Base-by-base conservation (phyloP, 2,888 invertebrate species). In the Liodrosophila aerea region DNA sequence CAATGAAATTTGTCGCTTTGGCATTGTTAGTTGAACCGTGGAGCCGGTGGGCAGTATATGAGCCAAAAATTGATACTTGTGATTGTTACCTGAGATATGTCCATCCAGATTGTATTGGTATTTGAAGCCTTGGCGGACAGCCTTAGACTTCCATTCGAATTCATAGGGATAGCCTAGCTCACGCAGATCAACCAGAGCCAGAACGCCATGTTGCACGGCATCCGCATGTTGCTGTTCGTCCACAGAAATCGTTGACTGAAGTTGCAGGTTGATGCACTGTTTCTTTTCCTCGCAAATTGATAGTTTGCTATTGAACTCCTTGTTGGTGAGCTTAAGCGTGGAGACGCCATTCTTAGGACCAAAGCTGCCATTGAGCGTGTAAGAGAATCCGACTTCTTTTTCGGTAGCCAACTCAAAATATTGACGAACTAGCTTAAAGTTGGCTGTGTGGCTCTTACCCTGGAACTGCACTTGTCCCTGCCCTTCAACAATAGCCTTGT, bases 281-380 rank as follows among this genome's bases (percentile, higher is more conserved):
- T 94, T 94, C 90, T 94, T 94, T 86, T 94, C 94, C 73, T 95
- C 95, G 87, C 95, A 95, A 87, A 94, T 93, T 8, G 94, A 93
- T 66, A 93, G 92, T 9, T 93, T 92, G 41, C 93, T 91, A 80
- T 94, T 93, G 87, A 94, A 93, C 71, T 95, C 94, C 65, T 94
- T 92, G 89, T 94, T 94, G 36, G 95, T 94, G 45, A 93, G 87
- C 73, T 94, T 94, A 0, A 94, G 90, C 73, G 94, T 94, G 0
- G 93, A 92, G 0, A 86, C 93, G 54, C 94, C 92, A 68, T 94
- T 94, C 63, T 93, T 93, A 1, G 92, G 92, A 1, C 95, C 95
- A 45, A 95, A 91, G 13, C 92, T 93, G 2, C 93, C 92, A 85
- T 94, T 94, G 66, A 95, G 91, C 67, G 93, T 92, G 4, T 93